phyloP scores from a whole-genome alignment of 2,888 invertebrate species.

The Amphipoea oculea region DNA sequence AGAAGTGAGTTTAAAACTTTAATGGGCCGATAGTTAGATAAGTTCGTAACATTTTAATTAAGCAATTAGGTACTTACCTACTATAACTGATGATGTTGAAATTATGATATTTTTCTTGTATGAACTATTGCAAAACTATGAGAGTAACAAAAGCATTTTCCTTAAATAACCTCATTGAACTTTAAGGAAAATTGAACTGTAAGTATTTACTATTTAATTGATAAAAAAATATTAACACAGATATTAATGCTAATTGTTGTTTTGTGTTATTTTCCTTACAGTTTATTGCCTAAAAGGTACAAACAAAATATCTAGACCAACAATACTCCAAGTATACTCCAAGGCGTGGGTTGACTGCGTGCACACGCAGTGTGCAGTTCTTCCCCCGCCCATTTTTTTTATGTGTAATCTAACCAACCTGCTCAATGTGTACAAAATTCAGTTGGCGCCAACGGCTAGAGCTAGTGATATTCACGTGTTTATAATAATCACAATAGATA shows the following conservation, averaged over 20 bases:
- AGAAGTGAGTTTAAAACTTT: conserved; percentile 3
- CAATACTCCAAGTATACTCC: background rate
- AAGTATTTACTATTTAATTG: background rate
- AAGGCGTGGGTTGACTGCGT: background rate
- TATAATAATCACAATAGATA: background rate
- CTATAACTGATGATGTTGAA: background rate
- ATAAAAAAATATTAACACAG: background rate
- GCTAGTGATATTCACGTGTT: background rate
- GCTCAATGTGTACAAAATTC: background rate
- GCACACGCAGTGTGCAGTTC: background rate
- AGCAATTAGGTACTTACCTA: background rate
- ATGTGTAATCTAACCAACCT: too few relatives aligned
- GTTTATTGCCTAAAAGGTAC: background rate
- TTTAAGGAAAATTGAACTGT: background rate
- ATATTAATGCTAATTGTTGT: background rate
- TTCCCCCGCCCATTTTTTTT: background rate
- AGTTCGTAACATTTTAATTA: background rate
- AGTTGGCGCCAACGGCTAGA: background rate
- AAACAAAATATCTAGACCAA: background rate
- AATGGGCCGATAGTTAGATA: background rate
- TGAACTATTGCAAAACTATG: background rate
- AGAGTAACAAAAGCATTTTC: background rate
- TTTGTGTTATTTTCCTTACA: background rate
- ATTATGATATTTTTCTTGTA: background rate
- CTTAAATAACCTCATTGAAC: background rate